Conservation (phyloP, 2,797 vertebrate species). For the Champsocephalus esox region DNA sequence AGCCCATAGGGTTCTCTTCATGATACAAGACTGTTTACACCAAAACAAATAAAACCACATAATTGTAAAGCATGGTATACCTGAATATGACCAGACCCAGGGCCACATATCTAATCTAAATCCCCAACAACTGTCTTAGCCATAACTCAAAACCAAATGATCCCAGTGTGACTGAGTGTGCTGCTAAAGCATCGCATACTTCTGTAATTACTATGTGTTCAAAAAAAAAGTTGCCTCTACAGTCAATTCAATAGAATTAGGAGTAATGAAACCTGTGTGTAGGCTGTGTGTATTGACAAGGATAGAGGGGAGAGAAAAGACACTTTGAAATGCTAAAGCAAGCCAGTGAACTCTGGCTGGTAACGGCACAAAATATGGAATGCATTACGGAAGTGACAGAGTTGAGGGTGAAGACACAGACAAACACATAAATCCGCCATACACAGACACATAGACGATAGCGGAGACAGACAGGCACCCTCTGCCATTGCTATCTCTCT, state of each 20-base stretch:
- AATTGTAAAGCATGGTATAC: constrained; percentile 59
- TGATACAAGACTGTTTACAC: constrained; percentile 59
- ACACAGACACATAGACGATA: constrained; percentile 75
- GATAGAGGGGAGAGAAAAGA: constrained; percentile 42
- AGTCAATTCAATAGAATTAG: constrained; percentile 58
- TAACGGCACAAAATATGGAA: constrained; percentile 80
- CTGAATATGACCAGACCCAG: constrained; percentile 54
- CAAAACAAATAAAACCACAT: constrained; percentile 68
- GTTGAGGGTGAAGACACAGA: constrained; percentile 80
- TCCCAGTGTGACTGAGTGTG: constrained; percentile 54
- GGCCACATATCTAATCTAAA: constrained; percentile 49
- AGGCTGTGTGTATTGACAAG: constrained; percentile 51
- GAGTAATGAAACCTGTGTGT: constrained; percentile 9
- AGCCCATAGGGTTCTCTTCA: constrained; percentile 33
- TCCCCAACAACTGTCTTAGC: constrained; percentile 53
- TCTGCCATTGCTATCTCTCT: constrained; percentile 71
- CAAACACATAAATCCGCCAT: constrained; percentile 86
- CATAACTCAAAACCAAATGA: constrained; percentile 61
- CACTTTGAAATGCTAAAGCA: constrained; percentile 36
- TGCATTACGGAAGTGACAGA: constrained; percentile 84
- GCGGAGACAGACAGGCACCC: constrained; percentile 80
- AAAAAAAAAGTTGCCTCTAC: constrained; percentile 60
- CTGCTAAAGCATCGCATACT: constrained; percentile 69
- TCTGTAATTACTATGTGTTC: constrained; percentile 72
- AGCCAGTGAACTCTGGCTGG: constrained; percentile 58